Conservation (phyloP, 2,113 vertebrate genomes). For the Odontesthes bonariensis region DNA sequence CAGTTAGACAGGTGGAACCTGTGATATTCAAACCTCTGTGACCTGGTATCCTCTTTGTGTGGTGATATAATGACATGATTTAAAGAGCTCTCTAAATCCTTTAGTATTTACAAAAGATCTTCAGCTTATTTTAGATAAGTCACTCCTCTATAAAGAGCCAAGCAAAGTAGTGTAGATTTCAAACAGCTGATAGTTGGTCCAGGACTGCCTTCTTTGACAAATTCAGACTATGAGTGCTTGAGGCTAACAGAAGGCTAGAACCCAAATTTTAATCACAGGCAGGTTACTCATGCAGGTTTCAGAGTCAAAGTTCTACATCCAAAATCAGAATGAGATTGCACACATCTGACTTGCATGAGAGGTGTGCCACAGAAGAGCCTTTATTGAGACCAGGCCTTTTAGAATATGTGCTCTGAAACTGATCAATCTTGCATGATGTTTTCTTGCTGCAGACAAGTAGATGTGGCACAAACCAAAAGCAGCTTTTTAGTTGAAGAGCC, state of each 20-base stretch:
- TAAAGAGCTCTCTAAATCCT: neutral
- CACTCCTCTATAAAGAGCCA: neutral
- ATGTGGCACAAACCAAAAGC: neutral
- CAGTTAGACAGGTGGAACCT: neutral
- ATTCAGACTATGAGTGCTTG: neutral
- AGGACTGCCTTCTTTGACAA: neutral
- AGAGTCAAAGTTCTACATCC: neutral
- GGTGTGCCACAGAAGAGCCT: neutral
- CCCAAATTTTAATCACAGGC: too few relatives aligned
- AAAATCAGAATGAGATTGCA: neutral
- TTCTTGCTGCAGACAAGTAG: neutral
- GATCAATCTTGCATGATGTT: neutral
- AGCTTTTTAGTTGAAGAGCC: neutral
- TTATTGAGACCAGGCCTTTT: neutral
- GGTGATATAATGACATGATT: neutral
- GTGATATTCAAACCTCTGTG: conserved; percentile 7
- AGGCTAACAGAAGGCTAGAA: neutral
- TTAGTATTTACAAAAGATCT: neutral
- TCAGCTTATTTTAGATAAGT: neutral
- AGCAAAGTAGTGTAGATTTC: neutral
- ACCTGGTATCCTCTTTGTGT: neutral
- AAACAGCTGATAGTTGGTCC: neutral
- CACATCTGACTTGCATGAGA: neutral
- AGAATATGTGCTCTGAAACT: neutral
- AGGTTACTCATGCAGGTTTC: neutral